Evolutionary conservation across 2,888 invertebrate species (phyloP), one percentile per base, ranked within the genome.

Genomic region (Lithodes maja): DNA sequence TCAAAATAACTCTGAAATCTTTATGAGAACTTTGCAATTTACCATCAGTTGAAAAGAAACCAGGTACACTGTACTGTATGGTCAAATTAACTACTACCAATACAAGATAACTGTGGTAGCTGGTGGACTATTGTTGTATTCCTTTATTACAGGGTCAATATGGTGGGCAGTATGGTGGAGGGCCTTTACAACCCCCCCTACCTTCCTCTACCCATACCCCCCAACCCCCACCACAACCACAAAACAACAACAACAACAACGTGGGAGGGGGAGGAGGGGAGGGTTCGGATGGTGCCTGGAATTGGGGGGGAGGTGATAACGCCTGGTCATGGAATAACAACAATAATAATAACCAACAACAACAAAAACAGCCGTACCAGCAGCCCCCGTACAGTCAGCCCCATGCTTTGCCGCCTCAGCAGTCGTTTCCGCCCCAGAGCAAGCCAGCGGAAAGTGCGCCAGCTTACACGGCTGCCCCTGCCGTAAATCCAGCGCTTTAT

Each of bases 281-380:
- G 17, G 68, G 69, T 49, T 71, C 79, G 52, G 86, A 86, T 81
- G 80, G 81, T 81, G 79, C 88, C 54, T 89, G 88, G 88, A 85
- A 81, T 68, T 89, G 88, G 88, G 88, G 80, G 61, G 88, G 81
- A 61, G 50, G 83, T 54, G 81, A 81, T 52, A 71, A 68, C n/a
- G 12, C 61, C 15, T 61, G 80, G 79, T 84, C 87, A 0, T 69
- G 55, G 80, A 86, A 81, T 50, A 80, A 3, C 33, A 80, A n/a
- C n/a, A 86, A 17, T 49, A 5, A 74, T 54, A 78, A 55, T 3
- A 79, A 83, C 2, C 87, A 88, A 33, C 84, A 88, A 15, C 79
- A 69, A 52, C 77, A 80, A 54, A 84, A 89, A 54, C 75, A 78
- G 69, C 79, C 68, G 50, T 71, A 79, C 49, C 52, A 80, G 3